Evolutionary conservation across 2,113 vertebrate species (phyloP), one percentile per base, ranked within the genome.

Genomic region (Bombycilla garrulus): DNA sequence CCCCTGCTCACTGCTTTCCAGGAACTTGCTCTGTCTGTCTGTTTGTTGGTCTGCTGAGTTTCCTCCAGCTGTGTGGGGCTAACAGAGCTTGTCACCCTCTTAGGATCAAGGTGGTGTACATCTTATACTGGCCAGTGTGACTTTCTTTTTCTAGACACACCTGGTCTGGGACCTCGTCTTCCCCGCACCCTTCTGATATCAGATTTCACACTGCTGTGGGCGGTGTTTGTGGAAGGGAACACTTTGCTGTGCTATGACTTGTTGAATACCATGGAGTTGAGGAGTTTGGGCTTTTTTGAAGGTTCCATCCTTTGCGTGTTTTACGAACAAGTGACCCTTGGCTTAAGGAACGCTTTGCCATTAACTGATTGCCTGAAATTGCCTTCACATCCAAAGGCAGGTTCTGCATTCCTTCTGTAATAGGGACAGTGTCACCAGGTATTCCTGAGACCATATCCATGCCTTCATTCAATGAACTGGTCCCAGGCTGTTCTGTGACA

Each of bases 161-260:
- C 21, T 74, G 73, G 16, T 42, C 53, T 76, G 60, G 76, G 56
- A 60, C 29, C 60, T 91, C 0, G 0, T 85, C 36, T 33, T 87
- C 35, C 14, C 45, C 1, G 2, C 4, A 12, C 6, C 4, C 24
- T 77, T 89, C 53, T 1, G 2, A 9, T n/a, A 53, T 1, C 23
- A 33, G 42, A 33, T 84, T 81, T 73, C 48, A 42, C 23, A 31
- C 50, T 1, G 4, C 40, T 29, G 33, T 58, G 50, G 17, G 33
- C 73, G 42, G 13, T 77, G 26, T 61, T 66, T 76, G 44, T 64
- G 48, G 61, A 79, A 76, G 57, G 48, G 25, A 69, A 4, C 2
- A 6, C 61, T 62, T 57, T 58, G 35, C 28, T 61, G 1, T 61
- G 61, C 40, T 53, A 2, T 44, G 38, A 87, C 82, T 66, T 72